Evolutionary conservation across 2,888 invertebrate genomes (phyloP).

Genomic region (Drosophila paranaensis): DNA sequence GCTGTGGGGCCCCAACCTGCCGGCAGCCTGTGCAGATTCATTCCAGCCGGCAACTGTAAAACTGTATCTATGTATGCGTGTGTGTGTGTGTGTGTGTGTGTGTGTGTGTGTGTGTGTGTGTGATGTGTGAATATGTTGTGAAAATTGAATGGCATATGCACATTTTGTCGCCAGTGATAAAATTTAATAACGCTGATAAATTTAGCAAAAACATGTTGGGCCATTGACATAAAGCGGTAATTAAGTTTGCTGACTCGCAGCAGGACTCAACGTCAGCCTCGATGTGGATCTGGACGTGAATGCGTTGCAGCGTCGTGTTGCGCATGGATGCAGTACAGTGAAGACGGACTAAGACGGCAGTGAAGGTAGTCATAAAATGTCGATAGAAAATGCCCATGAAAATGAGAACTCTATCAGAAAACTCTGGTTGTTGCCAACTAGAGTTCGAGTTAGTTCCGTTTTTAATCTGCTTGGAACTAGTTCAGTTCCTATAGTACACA

Average conservation of each 20-base stretch:
- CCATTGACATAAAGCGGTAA: constrained; percentile 84
- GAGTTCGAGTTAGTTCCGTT: not conserved
- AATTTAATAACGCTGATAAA: constrained; percentile 84
- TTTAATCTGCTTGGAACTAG: not conserved
- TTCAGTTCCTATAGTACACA: not conserved
- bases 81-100: too few relatives aligned
- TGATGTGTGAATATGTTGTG: constrained; percentile 77
- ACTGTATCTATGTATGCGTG: constrained; percentile 16
- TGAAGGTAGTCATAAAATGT: not conserved
- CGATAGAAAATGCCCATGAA: not conserved
- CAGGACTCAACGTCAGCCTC: constrained; percentile 43
- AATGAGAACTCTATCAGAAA: too few relatives aligned
- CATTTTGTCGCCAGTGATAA: constrained; percentile 82
- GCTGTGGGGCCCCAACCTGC: constrained; percentile 24
- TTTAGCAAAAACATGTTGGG: constrained; percentile 83
- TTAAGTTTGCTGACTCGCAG: constrained; percentile 79
- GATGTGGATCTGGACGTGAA: constrained; percentile 13
- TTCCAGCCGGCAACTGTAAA: constrained; percentile 34
- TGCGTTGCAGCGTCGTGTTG: constrained; percentile 22
- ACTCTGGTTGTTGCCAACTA: not conserved
- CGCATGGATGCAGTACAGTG: constrained; percentile 25
- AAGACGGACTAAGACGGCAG: not conserved
- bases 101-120: constrained; percentile 36
- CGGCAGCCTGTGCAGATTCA: constrained; percentile 9
- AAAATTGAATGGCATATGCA: constrained; percentile 78